Evolutionary conservation across 2,888 invertebrate genomes (phyloP), one percentile per base, ranked within the genome.

Genomic region (Ariolimax columbianus): DNA sequence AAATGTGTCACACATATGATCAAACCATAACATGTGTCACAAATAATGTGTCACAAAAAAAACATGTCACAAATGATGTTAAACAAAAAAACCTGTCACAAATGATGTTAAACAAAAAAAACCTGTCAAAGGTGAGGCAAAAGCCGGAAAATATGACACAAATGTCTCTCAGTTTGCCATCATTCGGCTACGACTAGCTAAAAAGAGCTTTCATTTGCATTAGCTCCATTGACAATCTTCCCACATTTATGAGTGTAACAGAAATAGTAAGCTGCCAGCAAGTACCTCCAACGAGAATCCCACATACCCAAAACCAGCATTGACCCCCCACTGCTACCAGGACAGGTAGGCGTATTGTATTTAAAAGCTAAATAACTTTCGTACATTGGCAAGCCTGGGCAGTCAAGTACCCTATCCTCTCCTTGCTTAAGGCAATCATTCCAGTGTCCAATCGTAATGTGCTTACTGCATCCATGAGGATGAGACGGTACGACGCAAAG

Each of bases 401-500:
- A 17, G 23, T 38, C 70, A 14, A 19, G 26, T 4, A 68, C 38
- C 0, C 0, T 30, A 36, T 70, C 40, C 38, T 79, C 63, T 9
- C 36, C 43, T 33, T 68, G 40, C 9, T 43, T 70, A 11, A 70
- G 68, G 23, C 72, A 40, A 9, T 70, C 36, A 33, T 43, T 70
- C 33, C 81, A 70, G 26, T 30, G 30, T 11, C 81, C 81, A 51
- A 81, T 70, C 6, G 81, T 81, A 1, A 81, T 51, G 3, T 70
- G 51, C 36, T 81, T 81, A 6, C 68, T 40, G 70, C 70, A 81
- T 47, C 81, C 81, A 70, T 81, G 81, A 9, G 81, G 81, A 26
- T 81, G 81, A 19, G 70, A 59, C 9, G 38, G 7, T 11, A 81
- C 51, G 72, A 81, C 40, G 36, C 36, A 43, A 19, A 70, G 55